Evolutionary conservation across 2,113 vertebrate genomes (phyloP).

Genomic region (Sinocyclocheilus maitianheensis): DNA sequence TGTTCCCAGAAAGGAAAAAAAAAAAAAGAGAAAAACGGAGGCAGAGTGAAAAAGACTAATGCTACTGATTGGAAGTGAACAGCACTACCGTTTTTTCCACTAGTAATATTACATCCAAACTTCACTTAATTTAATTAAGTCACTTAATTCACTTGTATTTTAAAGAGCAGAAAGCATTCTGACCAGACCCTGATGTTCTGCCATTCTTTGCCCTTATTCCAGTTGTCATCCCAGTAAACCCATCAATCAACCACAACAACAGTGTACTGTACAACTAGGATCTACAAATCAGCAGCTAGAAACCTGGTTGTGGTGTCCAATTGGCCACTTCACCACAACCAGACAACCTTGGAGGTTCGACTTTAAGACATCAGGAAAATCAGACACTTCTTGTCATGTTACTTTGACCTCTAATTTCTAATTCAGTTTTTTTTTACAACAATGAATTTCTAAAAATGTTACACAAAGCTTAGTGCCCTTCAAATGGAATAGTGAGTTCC

Average conservation of each 20-base stretch:
- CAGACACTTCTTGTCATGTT: background rate
- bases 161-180: background rate
- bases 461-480: background rate
- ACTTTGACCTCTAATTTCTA: background rate
- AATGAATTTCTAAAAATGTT: background rate
- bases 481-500: too few relatives aligned
- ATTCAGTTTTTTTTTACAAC: background rate
- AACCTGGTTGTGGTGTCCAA: background rate
- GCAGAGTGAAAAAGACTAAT: background rate
- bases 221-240: background rate
- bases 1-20: background rate
- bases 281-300: background rate
- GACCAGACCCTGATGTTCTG: background rate
- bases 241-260: background rate
- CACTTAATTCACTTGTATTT: conserved; percentile 11
- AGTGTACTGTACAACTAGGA: background rate
- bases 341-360: background rate
- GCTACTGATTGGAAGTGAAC: background rate
- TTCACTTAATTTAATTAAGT: background rate
- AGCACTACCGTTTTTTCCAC: background rate
- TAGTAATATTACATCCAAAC: background rate
- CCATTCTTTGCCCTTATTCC: background rate
- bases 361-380: background rate
- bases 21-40: background rate
- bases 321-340: too few relatives aligned